These are phyloP conservation scores for Ceyx melanurus DNA, from an alignment of 2,113 vertebrate genomes.

Conservation along the genomic window DNA sequence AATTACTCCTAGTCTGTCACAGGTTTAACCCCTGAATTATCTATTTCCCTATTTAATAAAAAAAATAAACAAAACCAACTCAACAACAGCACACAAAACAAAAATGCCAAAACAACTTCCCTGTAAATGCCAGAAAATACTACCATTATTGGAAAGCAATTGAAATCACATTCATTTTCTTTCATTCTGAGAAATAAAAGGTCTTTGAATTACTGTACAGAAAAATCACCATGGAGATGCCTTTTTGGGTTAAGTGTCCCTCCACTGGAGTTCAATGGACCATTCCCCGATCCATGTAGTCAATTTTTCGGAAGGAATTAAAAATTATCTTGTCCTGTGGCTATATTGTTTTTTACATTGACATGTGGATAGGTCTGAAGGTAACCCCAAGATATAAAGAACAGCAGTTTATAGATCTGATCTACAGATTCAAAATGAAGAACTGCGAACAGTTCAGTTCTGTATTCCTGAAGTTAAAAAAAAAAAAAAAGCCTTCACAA, in stretches of 20 bases:
- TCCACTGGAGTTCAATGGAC: not conserved
- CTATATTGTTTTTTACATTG: not conserved
- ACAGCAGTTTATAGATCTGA: not conserved
- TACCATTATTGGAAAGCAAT: not conserved
- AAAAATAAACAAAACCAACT: not conserved
- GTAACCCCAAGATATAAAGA: not conserved
- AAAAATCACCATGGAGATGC: not conserved
- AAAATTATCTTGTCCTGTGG: not conserved
- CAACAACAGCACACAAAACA: not conserved
- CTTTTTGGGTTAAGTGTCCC: not conserved
- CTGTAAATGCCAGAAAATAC: not conserved
- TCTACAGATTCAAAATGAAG: not conserved
- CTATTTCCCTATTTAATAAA: not conserved
- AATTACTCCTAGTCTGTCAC: not conserved
- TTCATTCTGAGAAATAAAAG: not conserved
- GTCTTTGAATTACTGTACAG: not conserved
- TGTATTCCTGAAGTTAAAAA: not conserved
- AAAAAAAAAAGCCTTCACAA: rapidly evolving
- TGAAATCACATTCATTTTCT: not conserved
- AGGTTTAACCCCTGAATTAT: not conserved
- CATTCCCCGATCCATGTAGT: not conserved
- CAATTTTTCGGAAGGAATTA: not conserved
- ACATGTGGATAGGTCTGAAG: not conserved
- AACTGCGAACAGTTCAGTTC: not conserved
- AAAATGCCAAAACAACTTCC: not conserved